These are phyloP conservation scores for Catocala sponsa DNA, from an alignment of 2,888 invertebrate genomes.

Conservation along the genomic window DNA sequence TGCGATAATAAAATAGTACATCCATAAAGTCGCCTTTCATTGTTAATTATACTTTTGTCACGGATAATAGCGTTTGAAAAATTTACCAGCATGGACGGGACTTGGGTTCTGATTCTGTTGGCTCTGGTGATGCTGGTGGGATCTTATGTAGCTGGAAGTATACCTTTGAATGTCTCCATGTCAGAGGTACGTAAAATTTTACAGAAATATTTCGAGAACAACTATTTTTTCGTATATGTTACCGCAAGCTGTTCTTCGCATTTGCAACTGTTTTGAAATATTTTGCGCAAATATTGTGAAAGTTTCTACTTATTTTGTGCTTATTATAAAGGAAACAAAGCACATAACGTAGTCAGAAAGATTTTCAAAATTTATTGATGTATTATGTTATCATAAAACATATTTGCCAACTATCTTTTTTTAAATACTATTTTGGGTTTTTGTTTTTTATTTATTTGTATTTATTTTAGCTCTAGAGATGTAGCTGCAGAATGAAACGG, in stretches of 20 bases:
- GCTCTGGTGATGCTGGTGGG: slow-evolving; percentile 98
- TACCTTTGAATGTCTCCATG: slow-evolving; percentile 97
- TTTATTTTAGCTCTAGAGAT: too few relatives aligned
- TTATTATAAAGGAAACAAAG: neutral
- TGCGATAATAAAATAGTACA: slow-evolving; percentile 48
- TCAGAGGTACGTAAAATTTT: slow-evolving; percentile 92
- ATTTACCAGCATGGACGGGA: slow-evolving; percentile 92
- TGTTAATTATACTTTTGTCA: slow-evolving; percentile 31
- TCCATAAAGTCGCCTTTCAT: slow-evolving; percentile 38
- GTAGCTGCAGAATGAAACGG: too few relatives aligned
- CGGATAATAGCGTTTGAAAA: slow-evolving; percentile 27
- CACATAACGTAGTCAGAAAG: too few relatives aligned
- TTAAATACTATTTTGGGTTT: too few relatives aligned
- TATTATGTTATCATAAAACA: too few relatives aligned
- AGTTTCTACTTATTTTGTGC: neutral
- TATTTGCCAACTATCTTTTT: too few relatives aligned
- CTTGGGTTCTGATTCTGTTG: slow-evolving; percentile 93
- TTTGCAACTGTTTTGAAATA: slow-evolving; percentile 23
- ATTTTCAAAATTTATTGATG: too few relatives aligned
- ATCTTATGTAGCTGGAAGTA: slow-evolving; percentile 97
- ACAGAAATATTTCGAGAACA: neutral
- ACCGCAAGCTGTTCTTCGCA: slow-evolving; percentile 21
- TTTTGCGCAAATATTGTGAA: slow-evolving; percentile 19
- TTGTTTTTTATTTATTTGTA: too few relatives aligned
- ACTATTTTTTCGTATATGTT: neutral